Conservation (phyloP, 2,113 vertebrate species). For the Uria aalge region DNA sequence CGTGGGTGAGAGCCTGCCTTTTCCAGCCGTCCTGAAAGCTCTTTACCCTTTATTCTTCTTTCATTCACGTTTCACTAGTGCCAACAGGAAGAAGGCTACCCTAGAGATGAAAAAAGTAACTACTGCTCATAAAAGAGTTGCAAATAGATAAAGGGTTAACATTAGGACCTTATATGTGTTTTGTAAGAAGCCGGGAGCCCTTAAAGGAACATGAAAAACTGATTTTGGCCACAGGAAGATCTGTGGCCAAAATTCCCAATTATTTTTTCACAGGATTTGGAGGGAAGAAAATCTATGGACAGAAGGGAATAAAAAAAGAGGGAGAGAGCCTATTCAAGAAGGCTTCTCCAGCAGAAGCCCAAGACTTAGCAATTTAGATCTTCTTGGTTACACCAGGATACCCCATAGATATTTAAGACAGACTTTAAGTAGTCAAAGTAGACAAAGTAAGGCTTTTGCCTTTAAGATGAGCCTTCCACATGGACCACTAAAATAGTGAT, state of each 20-base stretch:
- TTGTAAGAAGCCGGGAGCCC: background rate
- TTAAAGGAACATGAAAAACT: background rate
- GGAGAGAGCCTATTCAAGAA: background rate
- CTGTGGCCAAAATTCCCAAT: background rate
- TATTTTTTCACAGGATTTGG: background rate
- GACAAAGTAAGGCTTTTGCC: background rate
- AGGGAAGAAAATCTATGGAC: background rate
- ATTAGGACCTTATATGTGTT: background rate
- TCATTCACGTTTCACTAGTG: background rate
- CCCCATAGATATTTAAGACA: background rate
- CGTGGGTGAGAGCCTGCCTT: background rate
- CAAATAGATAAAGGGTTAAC: background rate
- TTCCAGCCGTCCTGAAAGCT: background rate
- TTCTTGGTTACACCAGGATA: background rate
- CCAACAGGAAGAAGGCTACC: background rate
- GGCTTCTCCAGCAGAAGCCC: background rate
- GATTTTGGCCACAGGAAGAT: background rate
- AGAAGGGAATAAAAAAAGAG: background rate
- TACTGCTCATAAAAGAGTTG: background rate
- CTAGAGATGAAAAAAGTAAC: background rate
- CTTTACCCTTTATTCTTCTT: background rate
- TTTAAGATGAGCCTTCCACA: background rate
- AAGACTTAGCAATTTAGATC: background rate
- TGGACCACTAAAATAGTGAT: background rate
- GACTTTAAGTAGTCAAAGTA: background rate